These are phyloP conservation scores for Semaprochilodus insignis DNA, from an alignment of 2,797 vertebrate genomes.

Conservation along the genomic window DNA sequence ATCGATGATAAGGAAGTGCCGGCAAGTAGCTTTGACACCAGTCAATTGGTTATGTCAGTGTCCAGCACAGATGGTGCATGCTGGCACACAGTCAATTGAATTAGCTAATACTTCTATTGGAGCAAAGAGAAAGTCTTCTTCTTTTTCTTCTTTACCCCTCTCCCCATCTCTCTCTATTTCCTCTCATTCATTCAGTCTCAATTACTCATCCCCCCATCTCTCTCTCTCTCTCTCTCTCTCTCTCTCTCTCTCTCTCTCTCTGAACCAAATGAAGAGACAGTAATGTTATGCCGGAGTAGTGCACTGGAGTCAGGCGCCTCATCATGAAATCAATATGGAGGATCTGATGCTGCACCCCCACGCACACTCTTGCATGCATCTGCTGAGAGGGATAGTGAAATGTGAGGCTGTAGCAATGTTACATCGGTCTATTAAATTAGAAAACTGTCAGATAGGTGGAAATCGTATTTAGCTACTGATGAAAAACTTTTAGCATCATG, in stretches of 20 bases:
- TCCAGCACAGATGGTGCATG: slow-evolving; percentile 50
- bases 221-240: slow-evolving; percentile 20
- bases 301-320: slow-evolving; percentile 35
- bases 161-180: background rate
- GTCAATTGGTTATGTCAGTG: slow-evolving; percentile 61
- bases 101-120: slow-evolving; percentile 41
- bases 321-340: slow-evolving; percentile 59
- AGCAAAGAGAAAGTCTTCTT: slow-evolving; percentile 19
- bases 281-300: slow-evolving; percentile 32
- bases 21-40: slow-evolving; percentile 58
- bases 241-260: background rate
- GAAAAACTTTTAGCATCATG: slow-evolving; percentile 38
- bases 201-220: background rate
- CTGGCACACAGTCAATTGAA: slow-evolving; percentile 53
- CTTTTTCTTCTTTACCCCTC: slow-evolving; percentile 6
- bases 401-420: slow-evolving; percentile 41
- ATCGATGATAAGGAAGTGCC: slow-evolving; percentile 62
- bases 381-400: slow-evolving; percentile 47
- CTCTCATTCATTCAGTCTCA: background rate
- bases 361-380: slow-evolving; percentile 31
- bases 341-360: slow-evolving; percentile 28
- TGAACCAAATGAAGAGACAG: slow-evolving; percentile 15
- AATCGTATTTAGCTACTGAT: slow-evolving; percentile 54
- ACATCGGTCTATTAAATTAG: slow-evolving; percentile 62
- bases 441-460: slow-evolving; percentile 50